Percentiles rank a stretch among this genome's conserved stretches.
phyloP scores from a whole-genome alignment of 2,888 invertebrate genomes.

The Toxonevra muliebris region DNA sequence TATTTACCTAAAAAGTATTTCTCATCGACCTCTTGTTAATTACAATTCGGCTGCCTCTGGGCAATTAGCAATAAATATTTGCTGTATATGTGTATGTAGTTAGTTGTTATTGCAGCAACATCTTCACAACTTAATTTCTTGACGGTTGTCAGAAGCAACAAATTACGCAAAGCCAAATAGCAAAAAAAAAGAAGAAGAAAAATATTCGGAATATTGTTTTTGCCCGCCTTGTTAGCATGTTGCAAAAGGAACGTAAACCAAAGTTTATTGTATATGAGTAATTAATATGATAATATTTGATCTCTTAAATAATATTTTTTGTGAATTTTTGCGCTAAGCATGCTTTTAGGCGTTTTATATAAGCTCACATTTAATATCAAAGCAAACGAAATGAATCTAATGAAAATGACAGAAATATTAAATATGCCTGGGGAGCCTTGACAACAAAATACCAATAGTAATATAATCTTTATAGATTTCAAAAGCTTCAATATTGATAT shows the following conservation, averaged over 20 bases:
- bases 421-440: no score
- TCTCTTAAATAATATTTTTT: no score
- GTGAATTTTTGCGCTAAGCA: neutral
- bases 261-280: neutral
- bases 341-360: conserved; percentile 20
- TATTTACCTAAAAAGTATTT: no score
- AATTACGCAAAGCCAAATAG: neutral
- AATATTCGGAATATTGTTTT: no score
- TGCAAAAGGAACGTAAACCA: no score
- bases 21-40: neutral
- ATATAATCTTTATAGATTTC: no score
- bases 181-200: no score
- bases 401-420: no score
- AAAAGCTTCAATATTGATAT: no score
- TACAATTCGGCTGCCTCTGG: neutral
- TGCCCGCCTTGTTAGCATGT: no score
- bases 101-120: neutral
- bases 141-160: neutral
- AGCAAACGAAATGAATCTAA: neutral
- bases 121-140: neutral
- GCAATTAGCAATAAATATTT: neutral
- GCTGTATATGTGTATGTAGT: neutral
- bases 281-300: neutral
- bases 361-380: conserved; percentile 3
- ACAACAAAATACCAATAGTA: no score